Evolutionary conservation across 1,140 invertebrate genomes (phyloP).

Genomic region (Dryas iulia): DNA sequence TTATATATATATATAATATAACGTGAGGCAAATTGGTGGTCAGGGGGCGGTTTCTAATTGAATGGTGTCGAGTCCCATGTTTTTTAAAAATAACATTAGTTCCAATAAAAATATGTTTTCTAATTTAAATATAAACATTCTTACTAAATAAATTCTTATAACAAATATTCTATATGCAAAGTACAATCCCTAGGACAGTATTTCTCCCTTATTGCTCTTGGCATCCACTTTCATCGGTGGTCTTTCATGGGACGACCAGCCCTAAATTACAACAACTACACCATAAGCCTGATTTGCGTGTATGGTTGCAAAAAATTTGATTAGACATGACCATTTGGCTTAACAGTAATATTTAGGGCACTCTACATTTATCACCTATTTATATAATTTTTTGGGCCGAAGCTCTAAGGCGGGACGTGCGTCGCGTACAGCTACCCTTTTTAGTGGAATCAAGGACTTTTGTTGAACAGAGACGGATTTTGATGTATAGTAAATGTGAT

Average conservation of each 20-base stretch:
- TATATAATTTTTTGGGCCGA: constrained; percentile 38
- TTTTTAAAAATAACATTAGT: too few species aligned
- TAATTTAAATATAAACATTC: too few species aligned
- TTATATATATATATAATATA: too few species aligned
- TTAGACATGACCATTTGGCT: constrained; percentile 44
- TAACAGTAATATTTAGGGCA: constrained; percentile 43
- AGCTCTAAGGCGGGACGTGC: constrained; percentile 51
- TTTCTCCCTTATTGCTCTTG: constrained; percentile 14
- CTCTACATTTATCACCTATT: constrained; percentile 48
- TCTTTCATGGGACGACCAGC: background rate
- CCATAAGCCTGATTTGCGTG: constrained; percentile 30
- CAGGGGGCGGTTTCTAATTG: too few species aligned
- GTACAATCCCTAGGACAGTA: background rate
- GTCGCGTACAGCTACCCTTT: constrained; percentile 50
- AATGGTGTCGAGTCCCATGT: too few species aligned
- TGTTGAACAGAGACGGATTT: constrained; percentile 28
- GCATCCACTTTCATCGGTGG: constrained; percentile 4
- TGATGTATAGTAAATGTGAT: background rate
- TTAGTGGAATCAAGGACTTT: constrained; percentile 47
- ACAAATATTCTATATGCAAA: background rate
- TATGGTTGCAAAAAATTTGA: constrained; percentile 38
- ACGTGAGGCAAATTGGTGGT: too few species aligned
- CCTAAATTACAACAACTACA: constrained; percentile 7
- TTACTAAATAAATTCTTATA: background rate
- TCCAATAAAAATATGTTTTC: too few species aligned